Percentiles rank a stretch among this genome's conserved stretches.
Evolutionary conservation across 2,797 vertebrate genomes (phyloP).

Genomic region (Rachycentron canadum): DNA sequence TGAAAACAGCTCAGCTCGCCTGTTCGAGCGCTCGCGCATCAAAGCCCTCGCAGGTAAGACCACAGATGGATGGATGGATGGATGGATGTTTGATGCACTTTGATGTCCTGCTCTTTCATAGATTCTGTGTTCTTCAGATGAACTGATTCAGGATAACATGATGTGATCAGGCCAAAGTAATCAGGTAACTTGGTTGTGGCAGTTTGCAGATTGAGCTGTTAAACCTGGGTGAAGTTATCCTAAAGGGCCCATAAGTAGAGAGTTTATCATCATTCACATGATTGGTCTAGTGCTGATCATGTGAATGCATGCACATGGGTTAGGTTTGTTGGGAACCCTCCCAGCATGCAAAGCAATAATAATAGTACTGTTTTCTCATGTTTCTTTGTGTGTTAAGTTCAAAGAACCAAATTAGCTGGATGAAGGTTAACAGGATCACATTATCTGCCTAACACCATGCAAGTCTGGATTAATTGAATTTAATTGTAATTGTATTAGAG

Average conservation of each 20-base stretch:
- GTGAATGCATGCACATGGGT: background rate
- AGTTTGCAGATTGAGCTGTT: too few species aligned
- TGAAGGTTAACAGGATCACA: background rate
- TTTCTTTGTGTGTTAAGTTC: background rate
- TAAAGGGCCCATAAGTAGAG: too few species aligned
- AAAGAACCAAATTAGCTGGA: background rate
- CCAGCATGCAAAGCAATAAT: background rate
- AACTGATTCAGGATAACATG: background rate
- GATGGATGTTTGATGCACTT: background rate
- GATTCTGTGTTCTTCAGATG: too few species aligned
- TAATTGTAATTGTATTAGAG: too few species aligned
- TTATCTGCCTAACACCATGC: background rate
- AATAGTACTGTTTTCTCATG: too few species aligned
- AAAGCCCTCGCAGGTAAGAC: slow-evolving; percentile 94
- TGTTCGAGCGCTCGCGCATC: slow-evolving; percentile 97
- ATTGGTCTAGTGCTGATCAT: background rate
- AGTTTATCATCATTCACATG: too few species aligned
- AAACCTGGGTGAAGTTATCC: too few species aligned
- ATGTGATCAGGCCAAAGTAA: background rate
- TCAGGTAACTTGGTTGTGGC: too few species aligned
- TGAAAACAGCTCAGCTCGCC: slow-evolving; percentile 95
- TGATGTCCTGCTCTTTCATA: too few species aligned
- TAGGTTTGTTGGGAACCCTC: background rate
- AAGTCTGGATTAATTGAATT: background rate
- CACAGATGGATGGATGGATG: background rate